phyloP scores from a whole-genome alignment of 2,888 invertebrate genomes.

The Caenorhabditis auriculariae region DNA sequence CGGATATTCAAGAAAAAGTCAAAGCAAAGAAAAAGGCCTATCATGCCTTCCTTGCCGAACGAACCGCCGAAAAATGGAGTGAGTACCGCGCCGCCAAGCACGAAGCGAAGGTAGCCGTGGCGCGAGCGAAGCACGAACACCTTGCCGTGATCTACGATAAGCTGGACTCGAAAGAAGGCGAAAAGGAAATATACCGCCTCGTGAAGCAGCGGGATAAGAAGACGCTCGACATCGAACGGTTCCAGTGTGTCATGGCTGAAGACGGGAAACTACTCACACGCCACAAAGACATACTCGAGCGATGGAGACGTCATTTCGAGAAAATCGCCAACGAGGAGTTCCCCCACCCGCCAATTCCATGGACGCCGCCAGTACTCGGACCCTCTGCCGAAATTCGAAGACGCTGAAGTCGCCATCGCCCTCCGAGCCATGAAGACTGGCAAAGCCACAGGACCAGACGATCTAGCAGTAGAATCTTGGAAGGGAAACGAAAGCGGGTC shows the following conservation, averaged over 20 bases:
- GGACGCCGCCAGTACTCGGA: not conserved
- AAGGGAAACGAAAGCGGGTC: not conserved
- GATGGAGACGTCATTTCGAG: not conserved
- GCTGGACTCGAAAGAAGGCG: conserved; percentile 1
- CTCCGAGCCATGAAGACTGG: not conserved
- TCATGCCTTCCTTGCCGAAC: not conserved
- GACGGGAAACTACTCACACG: not conserved
- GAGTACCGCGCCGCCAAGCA: not conserved
- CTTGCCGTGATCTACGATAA: not conserved
- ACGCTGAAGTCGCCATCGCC: not conserved
- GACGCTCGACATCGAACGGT: not conserved
- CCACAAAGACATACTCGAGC: not conserved
- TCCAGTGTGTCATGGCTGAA: not conserved
- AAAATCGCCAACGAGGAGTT: not conserved
- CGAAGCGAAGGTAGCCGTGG: not conserved
- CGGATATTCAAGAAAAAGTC: not conserved
- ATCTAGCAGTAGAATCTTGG: not conserved
- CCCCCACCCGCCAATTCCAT: not conserved
- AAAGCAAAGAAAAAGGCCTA: not conserved
- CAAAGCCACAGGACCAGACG: conserved; percentile 2
- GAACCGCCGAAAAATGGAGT: not conserved
- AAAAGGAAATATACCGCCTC: not conserved
- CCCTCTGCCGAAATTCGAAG: not conserved
- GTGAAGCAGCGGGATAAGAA: not conserved
- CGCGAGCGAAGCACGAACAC: not conserved